Percentiles rank a stretch among this genome's conserved stretches.
phyloP scores from a whole-genome alignment of 1,140 invertebrate species.

The Microplitis mediator region DNA sequence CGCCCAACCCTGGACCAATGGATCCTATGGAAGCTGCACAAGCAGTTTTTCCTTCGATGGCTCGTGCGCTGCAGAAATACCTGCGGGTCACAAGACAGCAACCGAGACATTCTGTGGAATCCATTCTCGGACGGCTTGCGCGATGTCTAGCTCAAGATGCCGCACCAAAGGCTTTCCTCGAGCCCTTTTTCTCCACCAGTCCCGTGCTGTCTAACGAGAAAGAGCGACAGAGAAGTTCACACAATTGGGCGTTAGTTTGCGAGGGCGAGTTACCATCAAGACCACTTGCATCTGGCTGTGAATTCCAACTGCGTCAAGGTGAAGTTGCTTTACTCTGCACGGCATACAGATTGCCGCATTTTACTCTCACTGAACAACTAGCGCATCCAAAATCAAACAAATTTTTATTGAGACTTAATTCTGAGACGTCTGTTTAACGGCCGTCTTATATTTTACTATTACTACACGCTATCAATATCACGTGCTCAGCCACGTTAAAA shows the following conservation, averaged over 20 bases:
- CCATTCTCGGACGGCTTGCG: slow-evolving; percentile 85
- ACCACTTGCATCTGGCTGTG: slow-evolving; percentile 77
- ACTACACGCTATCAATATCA: neutral
- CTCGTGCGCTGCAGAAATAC: slow-evolving; percentile 94
- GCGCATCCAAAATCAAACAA: slow-evolving; percentile 95
- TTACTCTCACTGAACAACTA: slow-evolving; percentile 92
- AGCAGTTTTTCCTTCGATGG: slow-evolving; percentile 95
- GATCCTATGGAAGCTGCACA: slow-evolving; percentile 95
- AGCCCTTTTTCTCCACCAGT: slow-evolving; percentile 81
- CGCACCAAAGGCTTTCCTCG: slow-evolving; percentile 90
- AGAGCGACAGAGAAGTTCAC: slow-evolving; percentile 73
- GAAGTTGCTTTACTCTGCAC: slow-evolving; percentile 91
- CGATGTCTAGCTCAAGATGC: slow-evolving; percentile 90
- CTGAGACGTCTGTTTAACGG: slow-evolving; percentile 91
- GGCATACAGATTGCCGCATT: slow-evolving; percentile 85
- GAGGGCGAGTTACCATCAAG: slow-evolving; percentile 84
- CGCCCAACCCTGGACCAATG: slow-evolving; percentile 70
- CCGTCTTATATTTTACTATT: neutral
- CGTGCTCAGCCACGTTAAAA: neutral
- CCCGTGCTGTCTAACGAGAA: slow-evolving; percentile 83
- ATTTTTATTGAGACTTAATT: slow-evolving; percentile 92
- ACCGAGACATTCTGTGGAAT: slow-evolving; percentile 91
- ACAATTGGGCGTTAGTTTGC: slow-evolving; percentile 93
- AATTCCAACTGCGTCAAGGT: slow-evolving; percentile 92
- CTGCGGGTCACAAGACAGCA: slow-evolving; percentile 93